Conservation (phyloP, 2,113 vertebrate genomes). For the Lontra canadensis region DNA sequence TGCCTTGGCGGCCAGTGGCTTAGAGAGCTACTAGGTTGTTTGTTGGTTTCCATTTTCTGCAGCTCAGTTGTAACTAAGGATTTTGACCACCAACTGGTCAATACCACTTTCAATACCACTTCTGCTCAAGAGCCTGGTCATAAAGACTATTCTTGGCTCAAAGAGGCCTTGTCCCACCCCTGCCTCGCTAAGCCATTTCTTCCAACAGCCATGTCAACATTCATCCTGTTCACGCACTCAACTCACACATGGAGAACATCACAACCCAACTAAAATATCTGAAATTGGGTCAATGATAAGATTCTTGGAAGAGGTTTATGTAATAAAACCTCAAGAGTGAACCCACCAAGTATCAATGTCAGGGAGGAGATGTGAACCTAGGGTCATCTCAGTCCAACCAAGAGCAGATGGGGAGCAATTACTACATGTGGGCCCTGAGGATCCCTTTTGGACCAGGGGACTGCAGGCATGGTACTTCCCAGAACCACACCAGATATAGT, state of each 20-base stretch:
- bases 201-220: neutral
- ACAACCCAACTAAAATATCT: neutral
- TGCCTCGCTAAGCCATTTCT: neutral
- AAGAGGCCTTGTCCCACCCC: neutral
- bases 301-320: neutral
- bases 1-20: neutral
- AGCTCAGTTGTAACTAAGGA: constrained; percentile 40
- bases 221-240: neutral
- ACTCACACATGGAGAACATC: neutral
- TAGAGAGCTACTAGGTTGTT: neutral
- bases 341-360: neutral
- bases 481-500: neutral
- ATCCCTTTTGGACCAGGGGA: neutral
- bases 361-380: neutral
- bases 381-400: neutral
- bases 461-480: neutral
- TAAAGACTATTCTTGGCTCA: neutral
- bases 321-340: neutral
- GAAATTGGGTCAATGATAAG: neutral
- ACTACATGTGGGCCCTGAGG: neutral
- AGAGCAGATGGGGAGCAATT: neutral
- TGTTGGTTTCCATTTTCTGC: neutral
- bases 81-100: constrained; percentile 32
- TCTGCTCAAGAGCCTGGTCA: neutral
- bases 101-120: neutral